phyloP scores from a whole-genome alignment of 2,797 vertebrate species.

The Denticeps clupeoides region DNA sequence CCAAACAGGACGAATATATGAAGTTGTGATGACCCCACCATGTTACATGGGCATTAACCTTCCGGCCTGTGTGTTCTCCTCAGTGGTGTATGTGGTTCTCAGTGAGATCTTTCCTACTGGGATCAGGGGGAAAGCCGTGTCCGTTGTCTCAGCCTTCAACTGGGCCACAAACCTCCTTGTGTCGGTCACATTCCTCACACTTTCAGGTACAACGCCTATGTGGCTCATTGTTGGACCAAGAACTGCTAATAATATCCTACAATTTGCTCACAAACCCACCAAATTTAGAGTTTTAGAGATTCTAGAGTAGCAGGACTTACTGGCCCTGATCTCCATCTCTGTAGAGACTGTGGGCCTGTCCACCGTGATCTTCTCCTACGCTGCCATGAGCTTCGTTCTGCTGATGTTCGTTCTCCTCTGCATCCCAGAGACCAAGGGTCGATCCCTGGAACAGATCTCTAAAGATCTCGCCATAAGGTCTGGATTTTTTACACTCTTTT shows the following conservation, averaged over 20 bases:
- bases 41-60: too few species aligned
- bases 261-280: too few species aligned
- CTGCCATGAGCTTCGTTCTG: slow-evolving; percentile 75
- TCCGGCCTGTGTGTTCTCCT: slow-evolving; percentile 8
- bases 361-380: slow-evolving; percentile 79
- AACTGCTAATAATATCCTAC: too few species aligned
- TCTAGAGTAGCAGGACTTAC: not conserved
- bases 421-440: slow-evolving; percentile 85
- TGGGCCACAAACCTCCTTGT: slow-evolving; percentile 91
- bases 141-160: slow-evolving; percentile 83
- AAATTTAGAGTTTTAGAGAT: too few species aligned
- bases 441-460: slow-evolving; percentile 87
- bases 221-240: too few species aligned
- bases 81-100: slow-evolving; percentile 87
- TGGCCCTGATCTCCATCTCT: slow-evolving; percentile 4
- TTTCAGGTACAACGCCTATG: slow-evolving; percentile 82
- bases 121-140: slow-evolving; percentile 82
- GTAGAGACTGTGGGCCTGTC: slow-evolving; percentile 78
- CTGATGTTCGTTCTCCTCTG: slow-evolving; percentile 78
- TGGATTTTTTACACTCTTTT: slow-evolving; percentile 21
- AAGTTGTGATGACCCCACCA: too few species aligned
- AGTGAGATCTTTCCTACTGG: slow-evolving; percentile 91
- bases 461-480: slow-evolving; percentile 76
- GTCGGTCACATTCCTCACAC: slow-evolving; percentile 85
- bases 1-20: too few species aligned